Conservation (phyloP, 1,140 invertebrate genomes). For the Drosophila orena region DNA sequence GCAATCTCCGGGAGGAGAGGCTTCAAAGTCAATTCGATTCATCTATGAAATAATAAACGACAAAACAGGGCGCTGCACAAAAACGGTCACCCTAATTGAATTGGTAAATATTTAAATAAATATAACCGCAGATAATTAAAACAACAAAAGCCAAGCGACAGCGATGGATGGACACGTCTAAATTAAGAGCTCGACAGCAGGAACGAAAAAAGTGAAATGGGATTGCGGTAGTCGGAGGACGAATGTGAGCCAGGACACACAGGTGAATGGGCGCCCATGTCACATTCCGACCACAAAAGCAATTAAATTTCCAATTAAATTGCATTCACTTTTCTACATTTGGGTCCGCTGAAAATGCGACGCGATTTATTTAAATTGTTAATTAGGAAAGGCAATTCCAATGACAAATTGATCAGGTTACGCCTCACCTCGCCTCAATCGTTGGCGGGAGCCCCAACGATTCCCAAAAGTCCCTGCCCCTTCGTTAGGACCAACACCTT, state of each 20-base stretch:
- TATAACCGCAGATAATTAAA: constrained; percentile 84
- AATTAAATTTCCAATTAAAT: constrained; percentile 85
- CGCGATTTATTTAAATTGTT: constrained; percentile 84
- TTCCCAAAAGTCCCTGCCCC: neutral
- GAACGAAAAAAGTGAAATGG: constrained; percentile 25
- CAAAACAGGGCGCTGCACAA: constrained; percentile 19
- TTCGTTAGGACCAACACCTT: too few species aligned
- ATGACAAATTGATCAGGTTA: constrained; percentile 56
- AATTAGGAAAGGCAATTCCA: constrained; percentile 81
- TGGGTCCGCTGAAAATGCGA: constrained; percentile 63
- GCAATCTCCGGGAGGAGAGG: neutral
- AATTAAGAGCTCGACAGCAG: constrained; percentile 67
- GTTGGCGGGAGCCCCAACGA: neutral
- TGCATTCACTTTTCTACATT: constrained; percentile 76
- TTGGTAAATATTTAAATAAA: constrained; percentile 84
- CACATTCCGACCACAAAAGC: constrained; percentile 78
- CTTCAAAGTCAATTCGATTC: constrained; percentile 66
- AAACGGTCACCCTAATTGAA: constrained; percentile 72
- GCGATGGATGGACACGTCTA: constrained; percentile 74
- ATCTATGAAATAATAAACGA: constrained; percentile 58
- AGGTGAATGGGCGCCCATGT: constrained; percentile 50
- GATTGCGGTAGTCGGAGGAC: neutral
- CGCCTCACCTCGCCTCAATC: neutral
- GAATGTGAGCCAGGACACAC: constrained; percentile 11
- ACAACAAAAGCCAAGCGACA: constrained; percentile 74